Base-by-base conservation (phyloP, 2,797 vertebrate species). In the Graptemys geographica region DNA sequence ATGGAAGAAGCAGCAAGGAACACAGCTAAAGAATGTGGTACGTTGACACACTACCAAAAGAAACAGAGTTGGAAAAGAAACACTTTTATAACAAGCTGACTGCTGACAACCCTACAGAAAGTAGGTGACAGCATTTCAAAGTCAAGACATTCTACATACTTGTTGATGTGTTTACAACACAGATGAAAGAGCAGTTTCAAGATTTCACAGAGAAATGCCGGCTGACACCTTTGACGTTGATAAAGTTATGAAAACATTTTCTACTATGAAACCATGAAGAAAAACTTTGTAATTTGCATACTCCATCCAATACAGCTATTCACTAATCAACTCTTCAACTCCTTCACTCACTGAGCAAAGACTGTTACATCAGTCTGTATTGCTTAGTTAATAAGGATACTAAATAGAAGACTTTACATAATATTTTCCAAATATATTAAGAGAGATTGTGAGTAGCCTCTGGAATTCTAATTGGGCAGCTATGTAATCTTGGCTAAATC, bases 71-170 rank as follows among this genome's bases (percentile, higher is more conserved):
- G 95, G 96, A 93, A 97, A 95, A 89, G 97, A 97, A 96, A 96
- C 94, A 93, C 94, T 96, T 97, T 97, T 90, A 96, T 98, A 97
- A 97, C 97, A 97, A 97, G 97, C 95, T 97, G 96, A 96, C 95
- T 97, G 33, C 95, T 97, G 96, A 98, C 97, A 97, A 96, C 44
- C 87, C 90, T 95, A 97, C 95, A 97, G 97, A 97, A 98, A 97
- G 96, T 95, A 96, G 97, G 96, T 97, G 97, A 97, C 97, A 98
- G 96, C 82, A 91, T 97, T 98, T 97, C 97, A 97, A 97, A 97
- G 97, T 97, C 96, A 97, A 98, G 96, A 97, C 97, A 96, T 97
- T 97, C 96, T 98, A 97, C 97, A 97, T 97, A 96, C 96, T 98
- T 96, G 95, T 96, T 98, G 97, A 98, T 97, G 97, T 98, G 97